Conservation (phyloP, 2,113 vertebrate genomes). For the Odocoileus hemionus region DNA sequence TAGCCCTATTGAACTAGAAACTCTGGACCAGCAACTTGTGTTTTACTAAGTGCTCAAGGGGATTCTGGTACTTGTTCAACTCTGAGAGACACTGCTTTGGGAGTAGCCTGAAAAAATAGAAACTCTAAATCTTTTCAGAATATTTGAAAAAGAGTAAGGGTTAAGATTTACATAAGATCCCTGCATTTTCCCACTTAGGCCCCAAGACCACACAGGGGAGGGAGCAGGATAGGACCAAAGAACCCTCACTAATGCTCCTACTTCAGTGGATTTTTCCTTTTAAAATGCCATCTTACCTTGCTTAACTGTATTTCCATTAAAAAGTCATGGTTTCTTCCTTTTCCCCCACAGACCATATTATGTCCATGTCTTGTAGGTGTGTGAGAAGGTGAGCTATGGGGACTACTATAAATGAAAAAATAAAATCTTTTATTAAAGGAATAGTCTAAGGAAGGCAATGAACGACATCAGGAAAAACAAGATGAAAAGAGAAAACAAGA, state of each 20-base stretch:
- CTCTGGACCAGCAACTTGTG: not conserved
- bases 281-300: slow-evolving; percentile 83
- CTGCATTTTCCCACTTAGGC: not conserved
- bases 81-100: not conserved
- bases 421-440: not conserved
- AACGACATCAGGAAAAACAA: not conserved
- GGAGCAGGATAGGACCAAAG: no score
- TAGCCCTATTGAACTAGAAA: not conserved
- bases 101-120: not conserved
- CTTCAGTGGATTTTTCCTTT: not conserved
- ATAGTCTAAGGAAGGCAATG: not conserved
- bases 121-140: not conserved
- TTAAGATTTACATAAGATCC: not conserved
- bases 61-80: not conserved
- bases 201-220: not conserved
- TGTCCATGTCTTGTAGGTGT: slow-evolving; percentile 89
- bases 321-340: slow-evolving; percentile 92
- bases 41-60: not conserved
- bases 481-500: not conserved
- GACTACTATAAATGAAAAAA: slow-evolving; percentile 80
- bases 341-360: slow-evolving; percentile 84
- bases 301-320: slow-evolving; percentile 98
- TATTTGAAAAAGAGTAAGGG: not conserved
- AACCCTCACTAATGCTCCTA: not conserved
- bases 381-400: slow-evolving; percentile 94